These are phyloP conservation scores for Lasioglossum zephyrum DNA, from an alignment of 2,888 invertebrate genomes.

Conservation along the genomic window DNA sequence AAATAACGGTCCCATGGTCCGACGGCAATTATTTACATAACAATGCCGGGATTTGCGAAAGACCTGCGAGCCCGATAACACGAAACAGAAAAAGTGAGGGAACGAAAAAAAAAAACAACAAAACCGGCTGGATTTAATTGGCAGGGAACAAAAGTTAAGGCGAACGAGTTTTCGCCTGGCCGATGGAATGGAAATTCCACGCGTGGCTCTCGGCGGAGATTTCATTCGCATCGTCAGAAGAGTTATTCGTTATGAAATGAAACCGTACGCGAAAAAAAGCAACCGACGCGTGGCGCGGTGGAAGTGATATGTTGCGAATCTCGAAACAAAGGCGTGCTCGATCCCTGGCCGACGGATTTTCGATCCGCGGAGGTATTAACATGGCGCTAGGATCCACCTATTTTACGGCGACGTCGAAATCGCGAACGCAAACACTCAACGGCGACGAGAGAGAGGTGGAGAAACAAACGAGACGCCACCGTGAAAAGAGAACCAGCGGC, in stretches of 20 bases:
- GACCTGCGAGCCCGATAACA: background rate
- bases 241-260: slow-evolving; percentile 53
- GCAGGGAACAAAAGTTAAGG: slow-evolving; percentile 29
- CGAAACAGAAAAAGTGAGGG: background rate
- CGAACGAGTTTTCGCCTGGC: slow-evolving; percentile 13
- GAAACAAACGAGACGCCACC: slow-evolving; percentile 12
- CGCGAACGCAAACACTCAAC: slow-evolving; percentile 41
- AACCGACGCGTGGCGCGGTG: background rate
- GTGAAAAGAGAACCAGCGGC: slow-evolving; percentile 17
- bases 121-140: slow-evolving; percentile 18
- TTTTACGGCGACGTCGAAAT: slow-evolving; percentile 53
- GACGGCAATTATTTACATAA: background rate
- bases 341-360: slow-evolving; percentile 47
- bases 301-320: slow-evolving; percentile 43
- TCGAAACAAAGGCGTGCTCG: slow-evolving; percentile 63
- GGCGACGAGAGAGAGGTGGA: background rate
- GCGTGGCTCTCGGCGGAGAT: slow-evolving; percentile 10
- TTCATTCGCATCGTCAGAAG: slow-evolving; percentile 33
- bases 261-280: slow-evolving; percentile 28
- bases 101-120: background rate
- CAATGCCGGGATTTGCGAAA: background rate
- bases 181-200: slow-evolving; percentile 30
- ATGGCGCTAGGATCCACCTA: slow-evolving; percentile 28
- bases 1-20: background rate
- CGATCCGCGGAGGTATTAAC: slow-evolving; percentile 50